Percentiles rank a stretch among this genome's conserved stretches.
These are phyloP conservation scores for Aselliscus stoliczkanus DNA, from an alignment of 2,797 vertebrate genomes.

Conservation along the genomic window DNA sequence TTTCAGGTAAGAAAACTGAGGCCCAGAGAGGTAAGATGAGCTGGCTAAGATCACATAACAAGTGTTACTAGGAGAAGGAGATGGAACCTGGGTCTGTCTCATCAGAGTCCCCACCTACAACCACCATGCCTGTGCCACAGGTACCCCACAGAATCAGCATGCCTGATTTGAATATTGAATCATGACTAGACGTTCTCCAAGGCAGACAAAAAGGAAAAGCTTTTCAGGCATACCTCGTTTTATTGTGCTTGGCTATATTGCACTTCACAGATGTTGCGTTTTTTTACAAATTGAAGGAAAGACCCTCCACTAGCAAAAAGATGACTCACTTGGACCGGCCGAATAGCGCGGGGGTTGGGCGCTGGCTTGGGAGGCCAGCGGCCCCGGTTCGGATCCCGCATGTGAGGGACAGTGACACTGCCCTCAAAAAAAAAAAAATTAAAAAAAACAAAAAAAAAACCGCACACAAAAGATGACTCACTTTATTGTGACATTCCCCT, in stretches of 20 bases:
- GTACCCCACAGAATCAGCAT: background rate
- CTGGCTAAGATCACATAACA: background rate
- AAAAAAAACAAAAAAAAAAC: too few relatives aligned
- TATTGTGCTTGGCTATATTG: background rate
- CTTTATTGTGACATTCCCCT: background rate
- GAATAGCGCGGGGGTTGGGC: too few relatives aligned
- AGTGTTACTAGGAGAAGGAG: background rate
- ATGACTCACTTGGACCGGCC: too few relatives aligned
- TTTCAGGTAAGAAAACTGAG: background rate
- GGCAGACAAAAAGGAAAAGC: background rate
- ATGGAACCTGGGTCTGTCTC: background rate
- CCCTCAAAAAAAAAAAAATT: too few relatives aligned
- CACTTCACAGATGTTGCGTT: background rate
- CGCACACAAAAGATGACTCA: too few relatives aligned
- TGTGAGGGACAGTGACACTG: too few relatives aligned
- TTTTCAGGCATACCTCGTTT: background rate
- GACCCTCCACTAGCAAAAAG: background rate
- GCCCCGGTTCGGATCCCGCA: too few relatives aligned
- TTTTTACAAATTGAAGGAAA: background rate
- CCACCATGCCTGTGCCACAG: background rate
- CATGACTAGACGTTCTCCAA: background rate
- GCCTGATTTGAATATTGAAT: background rate
- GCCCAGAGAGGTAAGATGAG: background rate
- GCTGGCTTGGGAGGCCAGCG: too few relatives aligned
- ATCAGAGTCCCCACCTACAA: background rate